Percentiles rank a stretch among this genome's conserved stretches.
Evolutionary conservation across 2,113 vertebrate genomes (phyloP).

Genomic region (Menidia beryllina): DNA sequence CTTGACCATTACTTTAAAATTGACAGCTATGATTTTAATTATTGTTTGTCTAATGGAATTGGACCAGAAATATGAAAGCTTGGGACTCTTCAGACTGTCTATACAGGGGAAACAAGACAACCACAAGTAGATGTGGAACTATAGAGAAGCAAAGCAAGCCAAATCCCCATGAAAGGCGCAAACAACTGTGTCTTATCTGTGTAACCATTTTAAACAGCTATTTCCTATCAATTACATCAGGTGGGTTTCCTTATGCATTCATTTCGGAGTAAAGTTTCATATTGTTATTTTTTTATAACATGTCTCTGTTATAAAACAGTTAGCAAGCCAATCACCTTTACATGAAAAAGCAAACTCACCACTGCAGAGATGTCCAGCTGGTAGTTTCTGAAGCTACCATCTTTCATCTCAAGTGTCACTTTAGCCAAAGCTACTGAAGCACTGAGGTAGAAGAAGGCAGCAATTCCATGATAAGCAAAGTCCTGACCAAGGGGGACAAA

Average conservation of each 20-base stretch:
- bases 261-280: background rate
- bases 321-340: background rate
- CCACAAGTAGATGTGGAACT: no score
- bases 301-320: no score
- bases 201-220: no score
- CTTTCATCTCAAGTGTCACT: conserved; percentile 18
- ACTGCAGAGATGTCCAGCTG: conserved; percentile 83
- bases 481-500: conserved; percentile 70
- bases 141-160: no score
- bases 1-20: background rate
- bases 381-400: conserved; percentile 46
- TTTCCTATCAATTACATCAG: background rate
- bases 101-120: no score
- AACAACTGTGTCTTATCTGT: no score
- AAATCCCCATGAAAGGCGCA: background rate
- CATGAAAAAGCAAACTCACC: conserved; percentile 76
- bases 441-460: conserved; percentile 88
- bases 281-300: background rate
- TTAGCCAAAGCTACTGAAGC: conserved; percentile 82
- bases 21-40: no score
- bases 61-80: no score
- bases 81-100: no score
- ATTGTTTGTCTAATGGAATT: no score
- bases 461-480: conserved; percentile 77
- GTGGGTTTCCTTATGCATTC: background rate